Evolutionary conservation across 2,888 invertebrate species (phyloP), one percentile per base, ranked within the genome.

Genomic region (Xestia sexstrigata): DNA sequence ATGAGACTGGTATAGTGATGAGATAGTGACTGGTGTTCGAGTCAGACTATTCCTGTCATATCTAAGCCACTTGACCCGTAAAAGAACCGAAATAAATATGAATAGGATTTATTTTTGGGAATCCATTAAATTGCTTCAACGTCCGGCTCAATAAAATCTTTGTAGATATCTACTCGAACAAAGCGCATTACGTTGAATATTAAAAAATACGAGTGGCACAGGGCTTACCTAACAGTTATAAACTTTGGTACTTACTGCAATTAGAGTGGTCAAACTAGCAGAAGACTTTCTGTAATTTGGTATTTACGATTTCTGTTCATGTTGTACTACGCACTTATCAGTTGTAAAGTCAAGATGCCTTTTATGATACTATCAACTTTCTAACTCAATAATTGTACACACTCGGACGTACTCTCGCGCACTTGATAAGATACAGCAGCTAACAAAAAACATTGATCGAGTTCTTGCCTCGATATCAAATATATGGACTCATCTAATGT

Each of bases 21-120:
- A 52, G 49, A 65, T 42, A 71, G 47, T 35, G 42, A 70, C 42
- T 70, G 60, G 23, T 67, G 55, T 55, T 74, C 35, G n/a, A 55
- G 73, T 75, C 49, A 62, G 60, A 23, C 30, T 88, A 78, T 71
- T 81, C 55, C 65, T 77, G 80, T 75, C 72, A 80, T 73, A 67
- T 71, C 66, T 76, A 71, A 84, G 85, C 86, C 88, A 91, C 93
- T 92, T 91, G 91, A 92, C 91, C 90, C 81, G 86, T 89, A 87
- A 87, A 81, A 75, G 83, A 82, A 79, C 78, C 62, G 84, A 82
- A 79, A 79, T 81, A 87, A 78, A 82, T 84, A 85, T 87, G 77
- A 87, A 82, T 85, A 76, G 83, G 83, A 75, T 88, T 88, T 90
- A 92, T 92, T 91, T 90, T 88, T 81, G 86, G 86, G 71, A 74